A percentile compares a stretch with the other conserved stretches of the same genome.
Conservation (phyloP, 2,113 vertebrate species). For the Elgaria multicarinata region DNA sequence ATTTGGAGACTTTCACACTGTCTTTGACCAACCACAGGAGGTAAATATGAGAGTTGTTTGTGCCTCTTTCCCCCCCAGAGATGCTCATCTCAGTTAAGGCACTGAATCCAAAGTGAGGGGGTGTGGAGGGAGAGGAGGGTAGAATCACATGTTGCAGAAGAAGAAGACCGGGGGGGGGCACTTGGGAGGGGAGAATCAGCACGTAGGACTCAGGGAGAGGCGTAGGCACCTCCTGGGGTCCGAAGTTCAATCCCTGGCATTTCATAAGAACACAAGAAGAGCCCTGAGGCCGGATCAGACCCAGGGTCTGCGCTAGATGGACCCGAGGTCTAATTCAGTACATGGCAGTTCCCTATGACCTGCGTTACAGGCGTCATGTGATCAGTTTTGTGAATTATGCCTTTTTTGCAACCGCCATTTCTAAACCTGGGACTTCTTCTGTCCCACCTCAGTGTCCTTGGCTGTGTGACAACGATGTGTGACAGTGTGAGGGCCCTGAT, state of each 20-base stretch:
- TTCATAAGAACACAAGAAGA: too few relatives aligned
- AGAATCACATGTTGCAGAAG: not conserved
- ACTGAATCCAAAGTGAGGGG: not conserved
- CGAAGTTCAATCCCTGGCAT: too few relatives aligned
- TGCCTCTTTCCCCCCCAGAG: not conserved
- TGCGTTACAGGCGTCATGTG: too few relatives aligned
- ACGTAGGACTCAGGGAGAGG: not conserved
- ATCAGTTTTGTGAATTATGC: too few relatives aligned
- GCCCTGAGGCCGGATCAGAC: too few relatives aligned
- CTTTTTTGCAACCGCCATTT: too few relatives aligned
- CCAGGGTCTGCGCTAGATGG: too few relatives aligned
- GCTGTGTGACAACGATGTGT: not conserved
- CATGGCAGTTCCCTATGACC: too few relatives aligned
- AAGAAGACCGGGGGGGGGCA: not conserved
- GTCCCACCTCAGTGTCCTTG: not conserved
- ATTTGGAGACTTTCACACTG: conserved; percentile 88
- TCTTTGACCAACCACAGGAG: conserved; percentile 95
- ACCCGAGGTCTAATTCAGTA: too few relatives aligned
- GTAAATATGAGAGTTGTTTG: conserved; percentile 67
- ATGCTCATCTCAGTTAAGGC: not conserved
- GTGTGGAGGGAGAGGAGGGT: not conserved
- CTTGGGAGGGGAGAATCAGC: not conserved
- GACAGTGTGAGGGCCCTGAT: too few relatives aligned
- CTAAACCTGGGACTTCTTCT: too few relatives aligned
- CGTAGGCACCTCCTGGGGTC: too few relatives aligned